These are phyloP conservation scores for Proteles cristata DNA, from an alignment of 2,113 vertebrate species.

Conservation along the genomic window DNA sequence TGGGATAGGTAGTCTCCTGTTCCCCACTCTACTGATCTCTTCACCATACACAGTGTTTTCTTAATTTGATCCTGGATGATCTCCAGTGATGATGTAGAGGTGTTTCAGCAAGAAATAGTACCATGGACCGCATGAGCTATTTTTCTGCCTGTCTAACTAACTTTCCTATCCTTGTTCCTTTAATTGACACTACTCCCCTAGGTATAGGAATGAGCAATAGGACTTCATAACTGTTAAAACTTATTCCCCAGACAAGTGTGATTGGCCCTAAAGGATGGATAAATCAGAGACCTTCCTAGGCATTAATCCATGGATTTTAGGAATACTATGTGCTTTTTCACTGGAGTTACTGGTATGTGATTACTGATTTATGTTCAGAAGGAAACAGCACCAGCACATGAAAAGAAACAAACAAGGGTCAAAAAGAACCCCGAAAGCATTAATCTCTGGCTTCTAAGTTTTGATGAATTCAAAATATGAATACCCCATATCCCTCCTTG, in stretches of 20 bases:
- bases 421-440: not conserved
- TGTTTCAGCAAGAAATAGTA: not conserved
- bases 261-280: not conserved
- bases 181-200: not conserved
- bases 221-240: not conserved
- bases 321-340: not conserved
- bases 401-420: not conserved
- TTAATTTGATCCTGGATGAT: not conserved
- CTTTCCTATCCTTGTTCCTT: not conserved
- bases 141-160: not conserved
- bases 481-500: not conserved
- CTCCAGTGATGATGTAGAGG: accelerated
- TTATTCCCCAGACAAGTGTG: not conserved
- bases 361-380: not conserved
- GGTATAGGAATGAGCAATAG: not conserved
- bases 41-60: not conserved
- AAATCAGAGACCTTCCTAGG: not conserved
- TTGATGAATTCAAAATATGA: not conserved
- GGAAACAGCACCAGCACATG: not conserved
- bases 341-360: accelerated
- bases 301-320: not conserved
- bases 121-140: accelerated
- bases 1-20: too few relatives aligned
- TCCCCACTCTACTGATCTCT: not conserved
- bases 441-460: not conserved